Conservation (phyloP, 1,140 invertebrate species). For the Drosophila pallidifrons region DNA sequence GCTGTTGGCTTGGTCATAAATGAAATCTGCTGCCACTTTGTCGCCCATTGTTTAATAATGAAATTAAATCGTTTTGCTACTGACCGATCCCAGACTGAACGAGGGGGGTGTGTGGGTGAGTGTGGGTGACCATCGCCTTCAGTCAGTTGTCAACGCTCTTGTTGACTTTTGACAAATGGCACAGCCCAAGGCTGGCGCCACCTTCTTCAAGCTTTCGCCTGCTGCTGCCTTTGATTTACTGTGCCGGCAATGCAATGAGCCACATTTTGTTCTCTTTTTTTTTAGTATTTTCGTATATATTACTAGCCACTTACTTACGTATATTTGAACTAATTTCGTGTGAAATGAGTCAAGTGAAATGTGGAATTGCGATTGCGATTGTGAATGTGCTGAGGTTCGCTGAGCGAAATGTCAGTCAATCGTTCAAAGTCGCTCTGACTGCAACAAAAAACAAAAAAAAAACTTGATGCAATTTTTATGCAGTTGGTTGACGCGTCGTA, state of each 20-base stretch:
- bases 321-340: slow-evolving; percentile 59
- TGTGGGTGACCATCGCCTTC: slow-evolving; percentile 3
- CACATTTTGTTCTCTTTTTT: slow-evolving; percentile 47
- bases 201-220: slow-evolving; percentile 12
- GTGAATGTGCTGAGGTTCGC: slow-evolving; percentile 67
- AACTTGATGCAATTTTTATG: neutral
- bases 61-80: slow-evolving; percentile 68
- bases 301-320: slow-evolving; percentile 31
- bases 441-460: neutral
- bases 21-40: slow-evolving; percentile 80
- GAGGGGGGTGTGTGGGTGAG: neutral
- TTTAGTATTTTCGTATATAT: slow-evolving; percentile 16
- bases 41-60: slow-evolving; percentile 83
- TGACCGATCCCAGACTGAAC: neutral
- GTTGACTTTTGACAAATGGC: slow-evolving; percentile 81
- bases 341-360: slow-evolving; percentile 48
- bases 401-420: slow-evolving; percentile 71
- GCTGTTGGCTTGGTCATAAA: slow-evolving; percentile 57
- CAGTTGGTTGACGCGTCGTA: slow-evolving; percentile 13
- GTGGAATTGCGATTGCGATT: slow-evolving; percentile 26
- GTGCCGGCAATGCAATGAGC: slow-evolving; percentile 54
- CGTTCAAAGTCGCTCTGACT: slow-evolving; percentile 57
- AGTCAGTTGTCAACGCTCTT: slow-evolving; percentile 71
- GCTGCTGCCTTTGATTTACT: slow-evolving; percentile 70
- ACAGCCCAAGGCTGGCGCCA: slow-evolving; percentile 36